Conservation (phyloP, 1,140 invertebrate species). For the Meloidogyne chitwoodi region DNA sequence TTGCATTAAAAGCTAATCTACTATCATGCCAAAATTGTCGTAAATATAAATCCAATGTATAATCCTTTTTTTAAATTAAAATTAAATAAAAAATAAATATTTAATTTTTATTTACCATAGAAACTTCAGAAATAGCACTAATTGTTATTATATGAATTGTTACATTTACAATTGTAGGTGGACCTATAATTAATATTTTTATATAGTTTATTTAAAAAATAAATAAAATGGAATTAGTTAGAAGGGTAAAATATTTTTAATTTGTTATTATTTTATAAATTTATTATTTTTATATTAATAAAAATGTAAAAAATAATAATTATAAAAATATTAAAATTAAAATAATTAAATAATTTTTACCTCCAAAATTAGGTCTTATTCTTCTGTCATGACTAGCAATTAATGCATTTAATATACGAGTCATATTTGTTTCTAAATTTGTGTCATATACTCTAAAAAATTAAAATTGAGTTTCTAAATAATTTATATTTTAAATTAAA, state of each 20-base stretch:
- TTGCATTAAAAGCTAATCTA: constrained; percentile 76
- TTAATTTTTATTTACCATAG: constrained; percentile 75
- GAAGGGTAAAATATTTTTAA: no score
- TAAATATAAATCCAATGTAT: constrained; percentile 97
- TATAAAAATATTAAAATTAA: constrained; percentile 2
- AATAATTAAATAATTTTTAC: constrained; percentile 7
- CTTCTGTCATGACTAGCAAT: constrained; percentile 44
- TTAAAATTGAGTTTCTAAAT: neutral
- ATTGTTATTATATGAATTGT: constrained; percentile 97
- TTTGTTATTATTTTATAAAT: no score
- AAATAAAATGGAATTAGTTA: no score
- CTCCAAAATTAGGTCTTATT: constrained; percentile 46
- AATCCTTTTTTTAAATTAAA: constrained; percentile 71
- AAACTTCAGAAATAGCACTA: constrained; percentile 95
- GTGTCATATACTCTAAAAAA: constrained; percentile 30
- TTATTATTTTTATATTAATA: no score
- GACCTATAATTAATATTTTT: constrained; percentile 36
- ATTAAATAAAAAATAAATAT: neutral
- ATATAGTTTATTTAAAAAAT: no score
- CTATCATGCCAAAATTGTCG: constrained; percentile 96
- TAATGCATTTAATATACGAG: constrained; percentile 35
- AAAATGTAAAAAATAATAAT: no score
- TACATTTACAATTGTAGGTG: constrained; percentile 81
- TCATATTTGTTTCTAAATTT: constrained; percentile 41
- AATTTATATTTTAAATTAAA: neutral